These are phyloP conservation scores for Netelia melanura DNA, from an alignment of 2,888 invertebrate genomes.

Conservation along the genomic window DNA sequence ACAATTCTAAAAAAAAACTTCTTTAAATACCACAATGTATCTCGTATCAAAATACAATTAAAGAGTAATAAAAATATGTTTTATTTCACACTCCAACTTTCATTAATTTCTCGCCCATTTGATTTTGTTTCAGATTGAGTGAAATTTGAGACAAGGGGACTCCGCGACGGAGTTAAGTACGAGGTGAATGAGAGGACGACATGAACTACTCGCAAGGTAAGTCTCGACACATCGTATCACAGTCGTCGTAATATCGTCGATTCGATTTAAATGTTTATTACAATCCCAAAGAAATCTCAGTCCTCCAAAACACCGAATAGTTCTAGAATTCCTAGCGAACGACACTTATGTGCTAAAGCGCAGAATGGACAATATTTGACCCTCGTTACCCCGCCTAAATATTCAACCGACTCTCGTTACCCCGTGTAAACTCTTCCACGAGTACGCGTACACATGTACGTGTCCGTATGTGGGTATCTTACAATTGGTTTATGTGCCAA, in stretches of 20 bases:
- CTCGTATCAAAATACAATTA: background rate
- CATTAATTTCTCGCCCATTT: constrained; percentile 41
- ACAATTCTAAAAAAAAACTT: too few relatives aligned
- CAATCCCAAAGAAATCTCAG: too few relatives aligned
- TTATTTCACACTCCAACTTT: background rate
- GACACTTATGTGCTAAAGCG: too few relatives aligned
- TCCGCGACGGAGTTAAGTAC: constrained; percentile 82
- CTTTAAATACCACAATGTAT: background rate
- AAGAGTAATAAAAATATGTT: background rate
- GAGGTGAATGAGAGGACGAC: constrained; percentile 83
- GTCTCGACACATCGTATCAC: constrained; percentile 3
- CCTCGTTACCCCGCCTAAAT: too few relatives aligned
- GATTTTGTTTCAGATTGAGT: constrained; percentile 75
- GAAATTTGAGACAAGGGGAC: constrained; percentile 74
- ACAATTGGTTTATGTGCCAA: background rate
- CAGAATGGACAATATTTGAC: too few relatives aligned
- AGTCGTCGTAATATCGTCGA: background rate
- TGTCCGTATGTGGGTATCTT: background rate
- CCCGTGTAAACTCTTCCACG: too few relatives aligned
- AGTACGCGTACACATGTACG: too few relatives aligned
- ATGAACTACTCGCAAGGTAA: constrained; percentile 84
- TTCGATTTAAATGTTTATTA: too few relatives aligned
- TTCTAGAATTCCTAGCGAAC: too few relatives aligned
- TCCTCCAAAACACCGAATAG: too few relatives aligned
- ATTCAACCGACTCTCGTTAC: too few relatives aligned